Base-by-base conservation (phyloP, 1,140 invertebrate genomes). In the Diorhabda carinulata region DNA sequence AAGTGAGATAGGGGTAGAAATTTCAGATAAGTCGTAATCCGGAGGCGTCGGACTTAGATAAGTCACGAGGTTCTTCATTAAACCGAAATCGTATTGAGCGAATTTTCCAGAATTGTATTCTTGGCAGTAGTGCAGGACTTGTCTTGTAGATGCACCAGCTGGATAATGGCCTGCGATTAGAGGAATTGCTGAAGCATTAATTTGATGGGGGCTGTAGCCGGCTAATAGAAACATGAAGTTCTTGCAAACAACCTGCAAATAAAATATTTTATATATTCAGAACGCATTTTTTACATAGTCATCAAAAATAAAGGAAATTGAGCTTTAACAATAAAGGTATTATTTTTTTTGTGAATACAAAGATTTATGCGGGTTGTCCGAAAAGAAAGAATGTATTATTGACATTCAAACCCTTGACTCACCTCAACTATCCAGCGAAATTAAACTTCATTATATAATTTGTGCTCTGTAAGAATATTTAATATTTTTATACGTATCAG, bases 111-210 rank as follows among this genome's bases (percentile, higher is more conserved):
- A 86, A 44, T 82, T 82, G 61, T 91, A 85, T 5, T 88, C 83
- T 82, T 94, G 92, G 1, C 84, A 88, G 74, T 89, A 94, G 77
- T 95, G 92, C 5, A 91, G 82, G 5, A 95, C 56, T 71, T 80
- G 93, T 76, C 88, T 88, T 0, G 88, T 87, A 0, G 94, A 92
- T 0, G 93, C 86, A 4, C 94, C 94, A 2, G 93, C 91, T 3
- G 96, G 96, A 3, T 87, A 88, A 79, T 97, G 91, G 7, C 87
- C 86, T 3, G 92, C 79, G 75, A 94, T 91, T 0, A 91, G 86
- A 0, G 92, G 90, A 0, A 94, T 69, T 77, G 90, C 86, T 0
- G 87, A 88, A 9, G 65, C 81, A 72, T 85, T 88, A 52, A 86
- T 78, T 81, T 87, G 84, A 10, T 77, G 79, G 65, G 76, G 81